Evolutionary conservation across 2,888 invertebrate genomes (phyloP).

Genomic region (Sipha maydis): DNA sequence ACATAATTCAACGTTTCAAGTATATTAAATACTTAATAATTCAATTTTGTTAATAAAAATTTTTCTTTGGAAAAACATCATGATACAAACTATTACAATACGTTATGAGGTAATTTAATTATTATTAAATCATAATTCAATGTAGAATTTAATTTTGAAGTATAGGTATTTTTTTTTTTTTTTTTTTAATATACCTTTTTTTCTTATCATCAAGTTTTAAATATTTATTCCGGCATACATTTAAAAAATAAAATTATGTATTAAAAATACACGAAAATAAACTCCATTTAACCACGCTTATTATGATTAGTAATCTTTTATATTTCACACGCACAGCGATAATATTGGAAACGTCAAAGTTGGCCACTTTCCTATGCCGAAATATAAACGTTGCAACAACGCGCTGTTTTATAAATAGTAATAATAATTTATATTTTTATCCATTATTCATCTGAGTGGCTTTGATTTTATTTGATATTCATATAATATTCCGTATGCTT

Average conservation of each 20-base stretch:
- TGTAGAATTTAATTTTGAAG: background rate
- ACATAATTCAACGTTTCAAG: background rate
- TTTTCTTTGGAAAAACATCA: background rate
- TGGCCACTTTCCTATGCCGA: background rate
- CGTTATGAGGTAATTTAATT: background rate
- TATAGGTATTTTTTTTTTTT: no score
- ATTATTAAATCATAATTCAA: background rate
- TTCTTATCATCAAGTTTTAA: no score
- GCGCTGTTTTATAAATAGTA: no score
- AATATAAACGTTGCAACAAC: background rate
- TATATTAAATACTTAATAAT: background rate
- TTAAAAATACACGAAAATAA: background rate
- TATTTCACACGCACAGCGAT: background rate
- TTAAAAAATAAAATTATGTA: background rate
- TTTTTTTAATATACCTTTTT: no score
- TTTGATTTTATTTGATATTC: background rate
- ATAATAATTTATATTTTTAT: slow-evolving; percentile 18
- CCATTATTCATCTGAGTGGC: slow-evolving; percentile 27
- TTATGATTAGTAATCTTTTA: background rate
- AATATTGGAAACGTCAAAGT: background rate
- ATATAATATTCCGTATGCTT: background rate
- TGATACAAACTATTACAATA: background rate
- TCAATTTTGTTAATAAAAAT: background rate
- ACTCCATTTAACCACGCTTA: background rate
- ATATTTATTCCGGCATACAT: background rate